phyloP scores from a whole-genome alignment of 2,888 invertebrate genomes.

The Cerceris rybyensis region DNA sequence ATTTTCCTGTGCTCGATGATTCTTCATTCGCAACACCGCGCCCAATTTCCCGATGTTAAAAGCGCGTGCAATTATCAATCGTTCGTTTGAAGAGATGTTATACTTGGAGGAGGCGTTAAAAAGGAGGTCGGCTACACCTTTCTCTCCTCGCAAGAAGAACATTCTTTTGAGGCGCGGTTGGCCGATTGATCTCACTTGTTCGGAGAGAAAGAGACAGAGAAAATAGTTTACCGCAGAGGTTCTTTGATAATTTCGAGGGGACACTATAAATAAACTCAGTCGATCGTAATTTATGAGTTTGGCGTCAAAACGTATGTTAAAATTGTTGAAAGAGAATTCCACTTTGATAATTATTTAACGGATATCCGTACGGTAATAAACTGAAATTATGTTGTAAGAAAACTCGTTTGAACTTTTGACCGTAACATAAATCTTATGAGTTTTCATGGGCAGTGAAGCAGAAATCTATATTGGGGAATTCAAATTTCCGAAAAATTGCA shows the following conservation, averaged over 20 bases:
- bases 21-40: conserved; percentile 24
- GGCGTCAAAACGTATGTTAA: too few relatives aligned
- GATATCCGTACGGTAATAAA: too few relatives aligned
- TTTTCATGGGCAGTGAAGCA: too few relatives aligned
- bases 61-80: conserved; percentile 58
- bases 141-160: conserved; percentile 69
- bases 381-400: too few relatives aligned
- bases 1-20: conserved; percentile 23
- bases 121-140: conserved; percentile 76
- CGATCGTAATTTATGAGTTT: too few relatives aligned
- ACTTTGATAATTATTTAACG: too few relatives aligned
- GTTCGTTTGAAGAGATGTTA: conserved; percentile 35
- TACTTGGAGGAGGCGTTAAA: conserved; percentile 62
- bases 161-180: conserved; percentile 58
- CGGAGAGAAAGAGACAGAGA: neutral
- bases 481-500: too few relatives aligned
- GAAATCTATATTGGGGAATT: too few relatives aligned
- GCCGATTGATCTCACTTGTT: conserved; percentile 10
- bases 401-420: too few relatives aligned
- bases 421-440: too few relatives aligned
- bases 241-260: neutral
- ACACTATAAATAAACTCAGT: too few relatives aligned
- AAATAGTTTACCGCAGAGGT: neutral
- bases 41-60: conserved; percentile 33
- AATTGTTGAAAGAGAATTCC: too few relatives aligned